Conservation (phyloP, 2,113 vertebrate genomes). For the Alethe castanea region DNA sequence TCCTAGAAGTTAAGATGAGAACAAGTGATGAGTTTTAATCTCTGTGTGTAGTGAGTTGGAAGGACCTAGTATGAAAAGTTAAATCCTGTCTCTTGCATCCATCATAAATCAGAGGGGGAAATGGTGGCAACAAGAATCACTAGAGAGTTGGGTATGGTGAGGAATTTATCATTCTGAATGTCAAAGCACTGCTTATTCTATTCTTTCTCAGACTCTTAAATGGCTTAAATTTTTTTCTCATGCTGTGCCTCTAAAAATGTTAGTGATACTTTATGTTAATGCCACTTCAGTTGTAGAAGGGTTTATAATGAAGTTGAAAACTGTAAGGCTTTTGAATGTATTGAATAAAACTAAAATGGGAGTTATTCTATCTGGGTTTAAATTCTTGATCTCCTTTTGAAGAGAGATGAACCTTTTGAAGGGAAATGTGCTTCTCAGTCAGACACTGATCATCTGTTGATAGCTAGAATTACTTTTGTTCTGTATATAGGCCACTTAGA, state of each 20-base stretch:
- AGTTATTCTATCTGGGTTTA: neutral
- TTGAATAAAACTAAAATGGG: neutral
- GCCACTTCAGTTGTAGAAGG: neutral
- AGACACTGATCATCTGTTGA: neutral
- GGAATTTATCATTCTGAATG: neutral
- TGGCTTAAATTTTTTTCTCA: neutral
- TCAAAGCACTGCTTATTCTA: neutral
- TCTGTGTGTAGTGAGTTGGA: neutral
- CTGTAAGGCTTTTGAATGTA: neutral
- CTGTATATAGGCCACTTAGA: neutral
- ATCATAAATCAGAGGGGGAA: neutral
- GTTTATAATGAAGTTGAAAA: neutral
- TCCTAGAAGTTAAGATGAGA: neutral
- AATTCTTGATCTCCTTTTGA: neutral
- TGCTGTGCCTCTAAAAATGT: neutral
- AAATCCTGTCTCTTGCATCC: neutral
- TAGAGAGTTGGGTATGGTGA: neutral
- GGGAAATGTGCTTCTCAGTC: neutral
- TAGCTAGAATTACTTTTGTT: neutral
- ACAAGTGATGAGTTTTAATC: neutral
- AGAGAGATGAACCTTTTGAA: neutral
- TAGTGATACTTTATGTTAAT: neutral
- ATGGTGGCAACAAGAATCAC: neutral
- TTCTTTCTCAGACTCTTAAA: neutral
- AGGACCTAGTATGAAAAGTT: neutral